These are phyloP conservation scores for Pegoplata infirma DNA, from an alignment of 2,888 invertebrate species.

Conservation along the genomic window DNA sequence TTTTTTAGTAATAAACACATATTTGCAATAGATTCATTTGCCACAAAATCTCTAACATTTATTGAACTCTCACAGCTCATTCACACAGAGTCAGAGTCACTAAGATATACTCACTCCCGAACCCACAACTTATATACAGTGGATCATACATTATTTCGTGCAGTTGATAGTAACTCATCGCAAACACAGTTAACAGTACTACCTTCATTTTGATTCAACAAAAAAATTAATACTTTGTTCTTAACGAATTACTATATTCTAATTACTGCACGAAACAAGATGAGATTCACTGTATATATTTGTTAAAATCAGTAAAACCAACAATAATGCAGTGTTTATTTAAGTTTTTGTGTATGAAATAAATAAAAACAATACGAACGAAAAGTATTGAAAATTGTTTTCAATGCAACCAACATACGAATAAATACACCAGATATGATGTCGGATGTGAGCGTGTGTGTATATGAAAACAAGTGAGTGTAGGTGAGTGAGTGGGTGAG, in stretches of 20 bases:
- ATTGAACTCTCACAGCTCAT: background rate
- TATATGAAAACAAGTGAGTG: too few species aligned
- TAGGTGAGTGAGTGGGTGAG: background rate
- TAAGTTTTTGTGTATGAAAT: conserved; percentile 11
- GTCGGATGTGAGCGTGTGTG: too few species aligned
- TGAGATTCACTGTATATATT: conserved; percentile 35
- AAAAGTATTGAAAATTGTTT: conserved; percentile 34
- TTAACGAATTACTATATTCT: too few species aligned
- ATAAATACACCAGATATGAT: background rate
- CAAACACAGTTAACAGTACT: too few species aligned
- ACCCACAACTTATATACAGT: too few species aligned
- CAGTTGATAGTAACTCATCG: too few species aligned
- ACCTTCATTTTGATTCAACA: too few species aligned
- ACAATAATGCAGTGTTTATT: conserved; percentile 34
- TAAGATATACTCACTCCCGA: too few species aligned
- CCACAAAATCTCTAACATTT: conserved; percentile 12
- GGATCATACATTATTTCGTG: too few species aligned
- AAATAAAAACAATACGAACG: conserved; percentile 22
- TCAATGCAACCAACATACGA: background rate
- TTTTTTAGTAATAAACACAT: conserved; percentile 21
- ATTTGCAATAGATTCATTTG: background rate
- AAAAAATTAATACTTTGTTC: too few species aligned
- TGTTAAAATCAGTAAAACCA: conserved; percentile 47
- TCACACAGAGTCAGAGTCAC: too few species aligned
- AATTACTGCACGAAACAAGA: too few species aligned